Base-by-base conservation (phyloP, 2,797 vertebrate genomes). In the Microctenopoma steveboyesi region DNA sequence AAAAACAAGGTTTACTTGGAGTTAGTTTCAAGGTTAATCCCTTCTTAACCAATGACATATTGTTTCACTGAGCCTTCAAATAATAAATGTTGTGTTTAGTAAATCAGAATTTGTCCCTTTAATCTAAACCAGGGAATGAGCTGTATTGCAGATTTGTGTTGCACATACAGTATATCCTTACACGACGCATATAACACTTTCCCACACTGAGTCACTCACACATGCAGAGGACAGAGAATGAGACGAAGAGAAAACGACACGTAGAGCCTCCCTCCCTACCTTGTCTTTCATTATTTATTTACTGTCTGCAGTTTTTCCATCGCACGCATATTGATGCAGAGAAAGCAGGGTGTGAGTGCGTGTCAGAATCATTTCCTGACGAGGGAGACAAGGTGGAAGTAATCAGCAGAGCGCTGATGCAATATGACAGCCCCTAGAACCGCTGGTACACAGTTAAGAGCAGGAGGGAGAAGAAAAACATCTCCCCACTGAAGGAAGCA, bases 341-440 rank as follows among this genome's bases (percentile, higher is more conserved):
- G 91, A 92, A 89, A 91, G 91, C 89, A 84, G 92, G 90, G 93
- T 92, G 92, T 93, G 93, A 93, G 89, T 91, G 90, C 80, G 90
- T 90, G 93, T 94, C 94, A 94, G 90, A 95, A 93, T 93, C 91
- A 94, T 95, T 94, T 93, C 92, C 92, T 93, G 93, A 93, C 91
- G 92, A 93, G 92, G 91, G 93, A 94, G 94, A 95, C 93, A 94
- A 94, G 93, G 93, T 94, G 93, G 94, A 94, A 94, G 94, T 94
- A 94, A 94, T 94, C 93, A 94, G 92, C 82, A 89, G 85, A 87
- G 90, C 90, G 81, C 92, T 95, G 93, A 94, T 94, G 91, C 91
- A 90, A 88, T 92, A 88, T 93, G 93, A 95, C 93, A 94, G 93
- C 85, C 86, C 84, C 70, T 88, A 88, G 92, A 91, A 91, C 81